Evolutionary conservation across 2,888 invertebrate species (phyloP).

Genomic region (Philaethria dido): DNA sequence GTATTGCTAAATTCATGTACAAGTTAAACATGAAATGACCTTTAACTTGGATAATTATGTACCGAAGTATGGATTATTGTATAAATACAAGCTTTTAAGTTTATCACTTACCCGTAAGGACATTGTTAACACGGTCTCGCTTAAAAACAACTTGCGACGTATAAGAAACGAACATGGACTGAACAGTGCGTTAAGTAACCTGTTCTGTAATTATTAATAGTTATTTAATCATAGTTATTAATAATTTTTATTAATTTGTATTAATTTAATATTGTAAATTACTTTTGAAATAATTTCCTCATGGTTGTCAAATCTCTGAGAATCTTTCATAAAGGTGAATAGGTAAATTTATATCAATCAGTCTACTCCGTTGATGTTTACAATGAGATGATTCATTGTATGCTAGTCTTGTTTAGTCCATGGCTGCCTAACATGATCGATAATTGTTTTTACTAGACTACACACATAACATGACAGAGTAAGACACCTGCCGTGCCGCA

Average conservation of each 20-base stretch:
- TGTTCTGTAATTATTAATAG: neutral
- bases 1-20: too few species aligned
- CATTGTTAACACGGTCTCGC: neutral
- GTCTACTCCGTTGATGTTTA: too few species aligned
- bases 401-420: too few species aligned
- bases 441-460: too few species aligned
- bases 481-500: too few species aligned
- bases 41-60: neutral
- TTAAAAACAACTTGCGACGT: neutral
- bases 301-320: too few species aligned
- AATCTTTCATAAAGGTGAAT: too few species aligned
- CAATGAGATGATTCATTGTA: too few species aligned
- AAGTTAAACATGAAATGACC: slow-evolving; percentile 8
- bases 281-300: neutral
- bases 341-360: too few species aligned
- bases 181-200: neutral
- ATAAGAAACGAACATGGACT: slow-evolving; percentile 5
- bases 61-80: neutral
- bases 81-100: neutral
- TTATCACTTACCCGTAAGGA: neutral
- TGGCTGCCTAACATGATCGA: too few species aligned
- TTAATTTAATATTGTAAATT: neutral
- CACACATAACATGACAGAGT: too few species aligned
- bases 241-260: neutral
- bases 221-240: slow-evolving; percentile 5